Conservation (phyloP, 2,888 invertebrate genomes). For the Pediacus dermestoides region DNA sequence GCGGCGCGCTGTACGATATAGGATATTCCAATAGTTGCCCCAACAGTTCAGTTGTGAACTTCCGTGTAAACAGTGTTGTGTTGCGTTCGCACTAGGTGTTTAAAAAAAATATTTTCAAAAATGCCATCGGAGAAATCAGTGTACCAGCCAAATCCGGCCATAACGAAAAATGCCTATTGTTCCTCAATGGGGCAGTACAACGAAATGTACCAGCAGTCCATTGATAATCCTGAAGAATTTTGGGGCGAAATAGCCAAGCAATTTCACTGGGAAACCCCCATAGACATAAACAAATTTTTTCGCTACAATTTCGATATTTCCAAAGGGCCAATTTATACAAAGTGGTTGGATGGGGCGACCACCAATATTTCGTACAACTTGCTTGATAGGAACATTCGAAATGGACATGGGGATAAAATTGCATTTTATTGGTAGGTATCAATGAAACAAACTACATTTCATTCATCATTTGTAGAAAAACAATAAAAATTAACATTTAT, state of each 20-base stretch:
- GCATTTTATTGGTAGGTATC: constrained; percentile 89
- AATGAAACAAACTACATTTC: constrained; percentile 5
- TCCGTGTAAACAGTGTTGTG: too few species aligned
- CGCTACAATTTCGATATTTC: constrained; percentile 88
- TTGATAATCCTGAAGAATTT: constrained; percentile 85
- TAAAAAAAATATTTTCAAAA: constrained; percentile 23
- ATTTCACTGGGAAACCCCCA: constrained; percentile 87
- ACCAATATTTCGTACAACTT: constrained; percentile 97
- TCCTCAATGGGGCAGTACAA: constrained; percentile 72
- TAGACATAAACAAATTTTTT: constrained; percentile 71
- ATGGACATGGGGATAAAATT: constrained; percentile 83
- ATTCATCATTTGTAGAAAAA: too few species aligned
- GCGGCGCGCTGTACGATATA: too few species aligned
- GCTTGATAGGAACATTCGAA: constrained; percentile 86
- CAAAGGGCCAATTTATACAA: constrained; percentile 85
- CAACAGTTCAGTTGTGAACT: too few species aligned
- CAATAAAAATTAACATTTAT: too few species aligned
- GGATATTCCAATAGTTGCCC: too few species aligned
- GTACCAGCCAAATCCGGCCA: constrained; percentile 57
- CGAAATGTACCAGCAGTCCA: constrained; percentile 78
- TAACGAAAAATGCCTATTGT: constrained; percentile 61
- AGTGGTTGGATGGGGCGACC: constrained; percentile 92
- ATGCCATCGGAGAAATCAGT: constrained; percentile 59
- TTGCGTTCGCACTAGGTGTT: too few species aligned
- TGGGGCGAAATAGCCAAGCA: constrained; percentile 92